Evolutionary conservation across 2,113 vertebrate species (phyloP).

Genomic region (Eonycteris spelaea): DNA sequence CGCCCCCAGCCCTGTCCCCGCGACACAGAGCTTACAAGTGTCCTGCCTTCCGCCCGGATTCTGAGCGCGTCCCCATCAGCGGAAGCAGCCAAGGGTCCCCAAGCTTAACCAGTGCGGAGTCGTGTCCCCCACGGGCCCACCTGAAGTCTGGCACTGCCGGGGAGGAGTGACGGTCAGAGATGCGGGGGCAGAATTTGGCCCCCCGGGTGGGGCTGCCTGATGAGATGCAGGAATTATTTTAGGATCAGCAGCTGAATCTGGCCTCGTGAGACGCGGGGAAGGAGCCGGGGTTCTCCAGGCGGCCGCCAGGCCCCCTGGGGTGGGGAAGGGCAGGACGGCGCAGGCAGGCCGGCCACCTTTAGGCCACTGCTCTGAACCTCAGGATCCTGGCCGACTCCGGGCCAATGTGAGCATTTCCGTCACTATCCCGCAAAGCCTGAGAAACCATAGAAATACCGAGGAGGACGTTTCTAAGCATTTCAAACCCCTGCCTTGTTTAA

Average conservation of each 20-base stretch:
- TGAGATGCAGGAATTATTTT: background rate
- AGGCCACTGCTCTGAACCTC: background rate
- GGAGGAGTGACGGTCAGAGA: background rate
- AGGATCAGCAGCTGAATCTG: background rate
- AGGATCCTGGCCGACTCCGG: background rate
- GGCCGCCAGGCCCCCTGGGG: too few species aligned
- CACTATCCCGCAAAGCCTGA: background rate
- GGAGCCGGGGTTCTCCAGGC: background rate
- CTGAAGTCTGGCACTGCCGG: background rate
- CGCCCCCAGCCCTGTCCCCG: rapidly evolving
- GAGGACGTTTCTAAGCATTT: background rate
- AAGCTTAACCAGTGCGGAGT: background rate
- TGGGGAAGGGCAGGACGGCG: too few species aligned
- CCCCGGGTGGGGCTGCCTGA: background rate
- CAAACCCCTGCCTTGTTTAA: background rate
- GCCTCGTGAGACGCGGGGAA: background rate
- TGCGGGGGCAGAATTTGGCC: background rate
- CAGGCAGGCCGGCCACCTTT: background rate
- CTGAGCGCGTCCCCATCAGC: background rate
- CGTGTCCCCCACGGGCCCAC: background rate
- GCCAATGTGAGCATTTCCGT: background rate
- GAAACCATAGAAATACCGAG: background rate
- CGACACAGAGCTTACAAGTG: too few species aligned
- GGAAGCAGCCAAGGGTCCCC: background rate
- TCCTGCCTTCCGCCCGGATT: background rate